These are phyloP conservation scores for Vulpes ferrilata DNA, from an alignment of 2,113 vertebrate genomes.

Conservation along the genomic window DNA sequence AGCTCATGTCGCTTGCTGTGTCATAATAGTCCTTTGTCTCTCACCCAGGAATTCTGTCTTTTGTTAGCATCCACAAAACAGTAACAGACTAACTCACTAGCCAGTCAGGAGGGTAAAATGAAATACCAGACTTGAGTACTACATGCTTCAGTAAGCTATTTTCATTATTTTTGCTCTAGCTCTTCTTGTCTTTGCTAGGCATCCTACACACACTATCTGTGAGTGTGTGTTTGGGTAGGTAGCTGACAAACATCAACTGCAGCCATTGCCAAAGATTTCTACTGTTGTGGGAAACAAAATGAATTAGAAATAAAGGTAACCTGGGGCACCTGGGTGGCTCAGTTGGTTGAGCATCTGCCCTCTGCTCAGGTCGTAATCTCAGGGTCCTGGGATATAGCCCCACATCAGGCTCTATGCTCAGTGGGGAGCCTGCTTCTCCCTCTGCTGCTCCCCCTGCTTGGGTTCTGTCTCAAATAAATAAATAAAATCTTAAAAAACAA, in stretches of 20 bases:
- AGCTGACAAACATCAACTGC: not conserved
- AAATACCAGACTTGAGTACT: not conserved
- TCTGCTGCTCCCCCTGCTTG: no score
- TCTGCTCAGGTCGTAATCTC: no score
- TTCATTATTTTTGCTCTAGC: conserved; percentile 14
- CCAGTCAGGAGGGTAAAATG: not conserved
- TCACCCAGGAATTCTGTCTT: conserved; percentile 9
- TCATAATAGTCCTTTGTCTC: not conserved
- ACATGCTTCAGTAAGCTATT: conserved; percentile 38
- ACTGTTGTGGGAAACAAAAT: not conserved
- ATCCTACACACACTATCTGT: not conserved
- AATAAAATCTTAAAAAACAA: no score
- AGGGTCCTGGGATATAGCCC: no score
- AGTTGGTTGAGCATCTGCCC: no score
- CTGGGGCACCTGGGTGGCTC: no score
- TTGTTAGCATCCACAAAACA: not conserved
- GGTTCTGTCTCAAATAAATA: no score
- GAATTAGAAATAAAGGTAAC: conserved; percentile 45
- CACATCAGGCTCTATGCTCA: no score
- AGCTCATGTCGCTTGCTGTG: not conserved
- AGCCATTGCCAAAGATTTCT: conserved; percentile 30
- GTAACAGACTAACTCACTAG: not conserved
- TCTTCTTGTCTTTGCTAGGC: conserved; percentile 21
- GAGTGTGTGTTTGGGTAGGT: not conserved
- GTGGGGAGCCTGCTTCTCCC: no score